A percentile compares a stretch with the other conserved stretches of the same genome.
Evolutionary conservation across 2,888 invertebrate species (phyloP).

Genomic region (Lydus trimaculatus): DNA sequence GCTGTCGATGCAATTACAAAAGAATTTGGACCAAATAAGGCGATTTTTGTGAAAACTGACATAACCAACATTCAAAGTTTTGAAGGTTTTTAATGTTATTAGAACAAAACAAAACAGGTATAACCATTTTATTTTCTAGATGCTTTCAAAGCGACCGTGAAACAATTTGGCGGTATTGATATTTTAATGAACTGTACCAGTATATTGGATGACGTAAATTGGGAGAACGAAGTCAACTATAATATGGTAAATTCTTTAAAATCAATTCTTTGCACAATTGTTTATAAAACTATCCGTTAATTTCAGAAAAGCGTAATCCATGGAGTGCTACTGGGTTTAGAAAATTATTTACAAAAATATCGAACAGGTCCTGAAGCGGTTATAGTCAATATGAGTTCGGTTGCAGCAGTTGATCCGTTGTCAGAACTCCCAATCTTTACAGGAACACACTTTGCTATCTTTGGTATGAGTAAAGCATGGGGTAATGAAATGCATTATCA

Average conservation of each 20-base stretch:
- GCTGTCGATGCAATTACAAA: slow-evolving; percentile 10
- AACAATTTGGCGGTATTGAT: slow-evolving; percentile 61
- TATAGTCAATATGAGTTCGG: slow-evolving; percentile 61
- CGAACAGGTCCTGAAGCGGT: slow-evolving; percentile 61
- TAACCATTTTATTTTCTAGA: slow-evolving; percentile 45
- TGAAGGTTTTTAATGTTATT: slow-evolving; percentile 9
- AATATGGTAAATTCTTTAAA: slow-evolving; percentile 48
- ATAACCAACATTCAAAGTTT: slow-evolving; percentile 18
- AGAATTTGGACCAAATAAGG: background rate
- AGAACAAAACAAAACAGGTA: background rate
- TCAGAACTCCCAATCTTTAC: slow-evolving; percentile 54
- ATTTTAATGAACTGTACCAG: slow-evolving; percentile 78
- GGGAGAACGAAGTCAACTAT: slow-evolving; percentile 71
- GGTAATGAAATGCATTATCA: slow-evolving; percentile 51
- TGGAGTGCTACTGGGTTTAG: slow-evolving; percentile 58
- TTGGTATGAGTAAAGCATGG: slow-evolving; percentile 47
- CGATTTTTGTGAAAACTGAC: slow-evolving; percentile 6
- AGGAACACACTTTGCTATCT: slow-evolving; percentile 56
- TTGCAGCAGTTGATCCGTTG: slow-evolving; percentile 54
- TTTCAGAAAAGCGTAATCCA: slow-evolving; percentile 60
- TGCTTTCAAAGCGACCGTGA: slow-evolving; percentile 59
- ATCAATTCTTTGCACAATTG: background rate
- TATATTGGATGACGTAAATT: slow-evolving; percentile 77
- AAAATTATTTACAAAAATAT: slow-evolving; percentile 60
- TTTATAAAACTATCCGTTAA: slow-evolving; percentile 14